Conservation (phyloP, 2,797 vertebrate species). For the Peromyscus melanophrys region DNA sequence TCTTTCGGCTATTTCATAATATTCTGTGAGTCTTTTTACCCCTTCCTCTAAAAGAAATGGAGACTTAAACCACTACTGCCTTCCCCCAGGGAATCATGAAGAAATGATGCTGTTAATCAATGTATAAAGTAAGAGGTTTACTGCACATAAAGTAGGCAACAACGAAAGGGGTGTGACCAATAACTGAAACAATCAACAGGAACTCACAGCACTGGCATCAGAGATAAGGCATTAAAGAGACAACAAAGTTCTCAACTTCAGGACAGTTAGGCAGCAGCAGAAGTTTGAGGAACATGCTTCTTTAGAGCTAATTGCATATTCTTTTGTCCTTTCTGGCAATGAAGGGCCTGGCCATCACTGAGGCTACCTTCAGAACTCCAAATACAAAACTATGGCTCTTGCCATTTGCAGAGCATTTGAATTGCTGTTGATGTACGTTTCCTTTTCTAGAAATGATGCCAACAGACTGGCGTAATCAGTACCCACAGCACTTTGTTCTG, state of each 20-base stretch:
- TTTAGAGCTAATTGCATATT: not conserved
- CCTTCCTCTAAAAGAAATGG: slow-evolving; percentile 62
- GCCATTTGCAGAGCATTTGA: not conserved
- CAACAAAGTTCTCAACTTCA: not conserved
- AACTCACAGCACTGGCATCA: not conserved
- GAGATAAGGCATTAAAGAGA: not conserved
- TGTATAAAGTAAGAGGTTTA: not conserved
- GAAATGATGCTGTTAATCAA: not conserved
- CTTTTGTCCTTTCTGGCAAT: not conserved
- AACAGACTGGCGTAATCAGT: not conserved
- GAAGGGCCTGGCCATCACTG: not conserved
- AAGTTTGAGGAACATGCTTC: not conserved
- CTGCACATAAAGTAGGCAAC: not conserved
- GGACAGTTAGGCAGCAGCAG: accelerated
- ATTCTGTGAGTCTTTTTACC: slow-evolving; percentile 75
- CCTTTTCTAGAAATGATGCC: not conserved
- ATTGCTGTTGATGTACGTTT: not conserved
- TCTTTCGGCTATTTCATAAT: slow-evolving; percentile 76
- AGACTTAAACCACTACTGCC: slow-evolving; percentile 56
- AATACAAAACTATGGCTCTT: not conserved
- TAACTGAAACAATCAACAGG: not conserved
- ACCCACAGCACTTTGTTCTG: not conserved
- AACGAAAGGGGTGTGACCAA: not conserved
- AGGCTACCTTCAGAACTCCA: not conserved
- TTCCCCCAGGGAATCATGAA: slow-evolving; percentile 48